Percentiles rank a stretch among this genome's conserved stretches.
phyloP scores from a whole-genome alignment of 2,113 vertebrate species.

The Athene cunicularia region DNA sequence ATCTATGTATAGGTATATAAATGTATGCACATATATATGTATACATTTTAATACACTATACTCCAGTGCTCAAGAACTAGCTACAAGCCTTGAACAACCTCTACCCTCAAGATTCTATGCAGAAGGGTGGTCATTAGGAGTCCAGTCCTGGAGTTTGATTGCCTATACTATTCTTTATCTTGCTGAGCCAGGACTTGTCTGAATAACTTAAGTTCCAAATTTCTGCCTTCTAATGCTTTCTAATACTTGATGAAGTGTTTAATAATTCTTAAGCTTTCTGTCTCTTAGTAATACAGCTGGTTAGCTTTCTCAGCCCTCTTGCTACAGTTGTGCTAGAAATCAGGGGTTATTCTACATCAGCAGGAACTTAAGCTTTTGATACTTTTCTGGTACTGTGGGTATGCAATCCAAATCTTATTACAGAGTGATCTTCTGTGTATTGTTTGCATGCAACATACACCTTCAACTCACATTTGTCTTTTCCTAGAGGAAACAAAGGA shows the following conservation, averaged over 20 bases:
- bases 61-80: background rate
- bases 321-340: background rate
- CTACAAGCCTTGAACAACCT: background rate
- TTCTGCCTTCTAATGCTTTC: background rate
- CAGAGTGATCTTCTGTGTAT: background rate
- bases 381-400: background rate
- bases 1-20: background rate
- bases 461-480: background rate
- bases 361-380: background rate
- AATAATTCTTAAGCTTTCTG: background rate
- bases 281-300: background rate
- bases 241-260: background rate
- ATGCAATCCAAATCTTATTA: background rate
- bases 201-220: background rate
- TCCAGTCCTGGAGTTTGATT: background rate
- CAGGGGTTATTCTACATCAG: background rate
- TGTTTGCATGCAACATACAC: background rate
- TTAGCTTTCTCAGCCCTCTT: background rate
- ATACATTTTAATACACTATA: background rate
- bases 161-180: background rate
- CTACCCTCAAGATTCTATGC: background rate
- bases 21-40: background rate
- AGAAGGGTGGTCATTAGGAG: background rate
- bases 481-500: background rate
- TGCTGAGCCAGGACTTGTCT: background rate